Evolutionary conservation across 2,797 vertebrate species (phyloP).

Genomic region (Channa striata): DNA sequence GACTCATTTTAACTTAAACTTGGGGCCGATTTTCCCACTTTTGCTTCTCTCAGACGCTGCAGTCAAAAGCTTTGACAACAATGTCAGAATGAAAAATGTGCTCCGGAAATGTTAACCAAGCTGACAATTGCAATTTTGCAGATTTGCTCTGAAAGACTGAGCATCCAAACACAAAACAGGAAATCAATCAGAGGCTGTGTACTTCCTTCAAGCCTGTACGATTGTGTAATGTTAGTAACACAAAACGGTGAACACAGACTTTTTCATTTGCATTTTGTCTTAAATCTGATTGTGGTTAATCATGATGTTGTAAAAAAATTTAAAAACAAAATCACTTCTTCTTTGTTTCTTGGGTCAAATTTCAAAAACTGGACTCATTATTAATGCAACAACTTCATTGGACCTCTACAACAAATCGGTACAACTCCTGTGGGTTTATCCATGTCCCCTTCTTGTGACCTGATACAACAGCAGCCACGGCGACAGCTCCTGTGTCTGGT

Average conservation of each 20-base stretch:
- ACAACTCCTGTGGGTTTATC: neutral
- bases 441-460: constrained; percentile 23
- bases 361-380: too few species aligned
- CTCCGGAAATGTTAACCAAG: neutral
- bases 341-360: too few species aligned
- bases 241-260: too few species aligned
- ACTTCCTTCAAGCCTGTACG: too few species aligned
- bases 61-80: neutral
- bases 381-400: too few species aligned
- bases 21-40: constrained; percentile 9
- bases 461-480: constrained; percentile 37
- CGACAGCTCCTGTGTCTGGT: constrained; percentile 34
- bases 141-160: neutral
- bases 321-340: too few species aligned
- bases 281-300: too few species aligned
- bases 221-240: too few species aligned
- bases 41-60: neutral
- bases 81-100: neutral
- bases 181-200: too few species aligned
- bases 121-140: neutral
- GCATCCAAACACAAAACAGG: too few species aligned
- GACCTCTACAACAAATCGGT: neutral
- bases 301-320: too few species aligned
- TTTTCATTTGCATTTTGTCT: too few species aligned
- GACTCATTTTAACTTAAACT: constrained; percentile 1